Evolutionary conservation across 2,113 vertebrate species (phyloP), one percentile per base, ranked within the genome.

Genomic region (Corvus moneduloides): DNA sequence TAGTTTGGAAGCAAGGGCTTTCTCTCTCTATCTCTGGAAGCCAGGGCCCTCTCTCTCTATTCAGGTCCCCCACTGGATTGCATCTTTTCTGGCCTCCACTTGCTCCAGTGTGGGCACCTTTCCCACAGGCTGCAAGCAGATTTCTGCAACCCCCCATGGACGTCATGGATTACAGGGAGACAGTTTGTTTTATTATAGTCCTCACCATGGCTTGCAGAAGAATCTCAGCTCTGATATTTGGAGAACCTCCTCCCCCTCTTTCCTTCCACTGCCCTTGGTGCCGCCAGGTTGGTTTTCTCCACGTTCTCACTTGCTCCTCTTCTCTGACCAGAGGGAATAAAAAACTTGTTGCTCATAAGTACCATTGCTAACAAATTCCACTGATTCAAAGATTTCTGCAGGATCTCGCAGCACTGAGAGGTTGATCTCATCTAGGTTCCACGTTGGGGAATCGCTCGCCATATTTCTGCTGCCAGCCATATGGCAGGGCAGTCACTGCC

Each of bases 391-490:
- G n/a, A 35, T 17, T 35, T 59, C n/a, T 59, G 58, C n/a, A 35
- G 58, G n/a, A 59, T 35, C n/a, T 35, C 6, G 3, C 58, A 59
- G 58, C n/a, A 35, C n/a, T 59, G n/a, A 59, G n/a, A 59, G 58
- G n/a, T 11, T 35, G n/a, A 59, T 35, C 58, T 26, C 5, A 2
- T 16, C 58, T 35, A 58, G 9, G 56, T 35, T 11, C n/a, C 4
- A 4, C 5, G 7, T 35, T 4, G 3, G 56, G 4, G 23, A 35
- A 35, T 59, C 1, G 1, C 15, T 26, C 2, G 7, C n/a, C 23
- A 17, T 35, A 15, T 59, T 35, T 59, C 23, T 59, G n/a, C n/a
- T 59, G n/a, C n/a, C 4, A 7, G 58, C 58, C 23, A 35, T 7
- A 3, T 35, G n/a, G 56, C 15, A n/a, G 23, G 23, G n/a, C 10